Conservation (phyloP, 1,140 invertebrate species). For the Danaus melanippus region DNA sequence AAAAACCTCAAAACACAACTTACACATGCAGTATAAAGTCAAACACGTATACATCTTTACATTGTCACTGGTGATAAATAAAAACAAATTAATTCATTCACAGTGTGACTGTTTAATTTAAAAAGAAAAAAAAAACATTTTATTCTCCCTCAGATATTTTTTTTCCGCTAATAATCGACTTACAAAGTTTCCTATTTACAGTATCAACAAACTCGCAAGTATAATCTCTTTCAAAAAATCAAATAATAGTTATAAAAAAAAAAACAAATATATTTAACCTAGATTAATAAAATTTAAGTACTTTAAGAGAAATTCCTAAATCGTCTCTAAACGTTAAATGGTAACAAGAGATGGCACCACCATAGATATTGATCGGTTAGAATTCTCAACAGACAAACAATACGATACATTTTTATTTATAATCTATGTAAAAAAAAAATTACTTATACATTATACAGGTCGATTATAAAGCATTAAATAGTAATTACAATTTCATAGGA, state of each 20-base stretch:
- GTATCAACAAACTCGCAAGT: conserved; percentile 11
- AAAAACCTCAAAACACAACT: conserved; percentile 31
- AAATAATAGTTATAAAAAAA: conserved; percentile 11
- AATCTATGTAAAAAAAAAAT: background rate
- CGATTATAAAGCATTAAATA: background rate
- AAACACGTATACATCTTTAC: conserved; percentile 2
- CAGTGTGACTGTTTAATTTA: conserved; percentile 29
- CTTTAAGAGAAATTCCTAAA: conserved; percentile 2
- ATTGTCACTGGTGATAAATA: conserved; percentile 12
- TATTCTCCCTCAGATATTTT: conserved; percentile 1
- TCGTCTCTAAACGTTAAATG: conserved; percentile 26
- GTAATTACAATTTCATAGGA: conserved; percentile 10
- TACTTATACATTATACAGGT: background rate
- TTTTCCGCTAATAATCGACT: conserved; percentile 9
- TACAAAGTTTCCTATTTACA: conserved; percentile 8
- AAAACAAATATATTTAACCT: conserved; percentile 2
- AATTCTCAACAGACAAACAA: background rate
- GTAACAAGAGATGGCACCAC: conserved; percentile 56
- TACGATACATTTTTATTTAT: background rate
- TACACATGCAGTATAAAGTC: conserved; percentile 26
- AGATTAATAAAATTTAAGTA: conserved; percentile 16
- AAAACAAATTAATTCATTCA: conserved; percentile 28
- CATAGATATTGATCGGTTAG: conserved; percentile 2
- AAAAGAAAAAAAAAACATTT: conserved; percentile 11
- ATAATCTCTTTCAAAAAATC: conserved; percentile 12